Evolutionary conservation across 2,797 vertebrate genomes (phyloP).

Genomic region (Halcyon smyrnensis): DNA sequence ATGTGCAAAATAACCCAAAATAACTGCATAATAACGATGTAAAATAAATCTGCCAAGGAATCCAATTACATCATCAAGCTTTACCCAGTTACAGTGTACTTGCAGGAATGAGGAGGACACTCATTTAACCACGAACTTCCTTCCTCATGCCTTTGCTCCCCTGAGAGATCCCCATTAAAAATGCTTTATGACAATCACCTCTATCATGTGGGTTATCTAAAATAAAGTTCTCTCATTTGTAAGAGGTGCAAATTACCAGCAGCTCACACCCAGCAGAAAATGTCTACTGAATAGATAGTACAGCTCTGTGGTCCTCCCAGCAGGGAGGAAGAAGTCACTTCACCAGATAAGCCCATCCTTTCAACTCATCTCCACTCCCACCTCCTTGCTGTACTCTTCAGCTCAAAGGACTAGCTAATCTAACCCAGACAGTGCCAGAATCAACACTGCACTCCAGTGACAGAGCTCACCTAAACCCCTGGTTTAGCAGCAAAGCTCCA

Average conservation of each 20-base stretch:
- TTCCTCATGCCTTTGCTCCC: not conserved
- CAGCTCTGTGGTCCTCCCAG: not conserved
- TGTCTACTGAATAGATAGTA: not conserved
- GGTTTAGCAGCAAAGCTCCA: not conserved
- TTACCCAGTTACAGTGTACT: not conserved
- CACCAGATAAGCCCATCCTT: not conserved
- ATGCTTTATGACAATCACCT: not conserved
- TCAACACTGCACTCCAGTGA: not conserved
- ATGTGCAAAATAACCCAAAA: not conserved
- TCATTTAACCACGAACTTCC: not conserved
- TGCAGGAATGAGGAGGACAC: not conserved
- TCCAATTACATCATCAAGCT: not conserved
- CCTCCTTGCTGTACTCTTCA: not conserved
- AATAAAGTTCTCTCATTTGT: not conserved
- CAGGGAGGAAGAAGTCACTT: conserved; percentile 32
- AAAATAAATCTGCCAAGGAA: conserved; percentile 25
- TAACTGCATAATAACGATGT: not conserved
- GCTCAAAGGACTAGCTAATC: not conserved
- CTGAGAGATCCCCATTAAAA: not conserved
- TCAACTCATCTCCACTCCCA: conserved; percentile 16
- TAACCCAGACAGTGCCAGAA: not conserved
- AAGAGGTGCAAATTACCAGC: not conserved
- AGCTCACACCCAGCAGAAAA: not conserved
- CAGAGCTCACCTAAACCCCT: not conserved
- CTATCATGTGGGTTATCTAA: not conserved